Percentiles rank a stretch among this genome's conserved stretches.
Conservation (phyloP, 2,888 invertebrate species). For the Brassicogethes aeneus region DNA sequence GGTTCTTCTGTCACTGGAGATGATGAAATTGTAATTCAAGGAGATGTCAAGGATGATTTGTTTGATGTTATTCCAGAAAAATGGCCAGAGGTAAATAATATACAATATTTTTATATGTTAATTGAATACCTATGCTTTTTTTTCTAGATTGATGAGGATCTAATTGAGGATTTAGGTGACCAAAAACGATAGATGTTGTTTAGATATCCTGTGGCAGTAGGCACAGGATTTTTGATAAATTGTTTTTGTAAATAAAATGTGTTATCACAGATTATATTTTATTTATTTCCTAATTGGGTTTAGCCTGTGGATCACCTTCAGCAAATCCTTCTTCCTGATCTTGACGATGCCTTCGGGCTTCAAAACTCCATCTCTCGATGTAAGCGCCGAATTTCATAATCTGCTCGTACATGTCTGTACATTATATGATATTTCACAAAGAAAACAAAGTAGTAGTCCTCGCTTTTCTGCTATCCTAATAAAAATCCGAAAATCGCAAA, state of each 20-base stretch:
- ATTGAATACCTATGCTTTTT: conserved; percentile 13
- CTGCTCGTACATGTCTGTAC: conserved; percentile 95
- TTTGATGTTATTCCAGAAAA: conserved; percentile 98
- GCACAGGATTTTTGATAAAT: too few relatives aligned
- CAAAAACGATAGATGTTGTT: conserved; percentile 80
- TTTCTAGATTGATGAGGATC: conserved; percentile 79
- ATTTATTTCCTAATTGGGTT: too few relatives aligned
- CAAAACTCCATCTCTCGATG: conserved; percentile 93
- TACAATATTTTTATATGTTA: conserved; percentile 2
- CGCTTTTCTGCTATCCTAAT: too few relatives aligned
- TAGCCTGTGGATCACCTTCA: conserved; percentile 81
- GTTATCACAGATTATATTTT: conserved; percentile 6
- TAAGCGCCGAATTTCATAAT: conserved; percentile 98
- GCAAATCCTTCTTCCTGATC: conserved; percentile 81
- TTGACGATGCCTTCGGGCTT: conserved; percentile 90
- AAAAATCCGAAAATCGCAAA: too few relatives aligned
- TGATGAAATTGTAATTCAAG: conserved; percentile 99
- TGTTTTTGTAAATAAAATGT: conserved; percentile 5
- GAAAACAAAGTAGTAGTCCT: too few relatives aligned
- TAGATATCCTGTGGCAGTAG: too few relatives aligned
- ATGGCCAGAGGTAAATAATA: conserved; percentile 74
- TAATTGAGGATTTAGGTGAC: conserved; percentile 87
- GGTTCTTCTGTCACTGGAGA: conserved; percentile 98
- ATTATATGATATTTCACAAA: too few relatives aligned
- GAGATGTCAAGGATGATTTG: conserved; percentile 96